Evolutionary conservation across 2,113 vertebrate species (phyloP).

Genomic region (Eurystomus gularis): DNA sequence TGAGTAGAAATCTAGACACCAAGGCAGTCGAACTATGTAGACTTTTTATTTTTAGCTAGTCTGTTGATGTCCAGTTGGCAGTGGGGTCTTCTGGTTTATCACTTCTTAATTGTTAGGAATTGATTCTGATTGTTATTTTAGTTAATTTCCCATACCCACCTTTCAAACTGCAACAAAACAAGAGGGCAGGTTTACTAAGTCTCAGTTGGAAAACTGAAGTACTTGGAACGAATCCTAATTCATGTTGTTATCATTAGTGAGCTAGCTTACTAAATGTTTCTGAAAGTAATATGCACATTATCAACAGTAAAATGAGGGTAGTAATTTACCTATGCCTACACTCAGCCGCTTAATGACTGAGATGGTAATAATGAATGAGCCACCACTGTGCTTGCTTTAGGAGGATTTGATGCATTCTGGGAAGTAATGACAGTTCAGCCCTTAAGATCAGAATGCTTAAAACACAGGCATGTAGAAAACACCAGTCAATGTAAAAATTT

Average conservation of each 20-base stretch:
- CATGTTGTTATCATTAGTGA: not conserved
- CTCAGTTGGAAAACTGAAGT: not conserved
- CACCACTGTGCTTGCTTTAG: not conserved
- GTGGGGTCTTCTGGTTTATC: not conserved
- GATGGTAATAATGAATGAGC: not conserved
- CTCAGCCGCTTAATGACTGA: not conserved
- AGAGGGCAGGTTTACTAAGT: not conserved
- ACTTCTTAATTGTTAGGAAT: not conserved
- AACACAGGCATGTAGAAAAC: not conserved
- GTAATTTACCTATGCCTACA: not conserved
- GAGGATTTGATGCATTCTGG: not conserved
- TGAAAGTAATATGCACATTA: not conserved
- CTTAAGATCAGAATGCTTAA: not conserved
- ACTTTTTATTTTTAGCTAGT: not conserved
- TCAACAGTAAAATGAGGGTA: not conserved
- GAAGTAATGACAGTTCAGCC: not conserved
- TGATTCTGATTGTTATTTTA: not conserved
- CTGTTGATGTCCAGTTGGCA: not conserved
- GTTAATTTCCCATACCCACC: not conserved
- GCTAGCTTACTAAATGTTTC: not conserved
- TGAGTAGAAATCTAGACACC: not conserved
- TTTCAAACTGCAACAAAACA: not conserved
- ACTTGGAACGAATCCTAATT: not conserved
- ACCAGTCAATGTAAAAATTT: not conserved
- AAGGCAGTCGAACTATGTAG: not conserved